These are phyloP conservation scores for Stratiomys singularior DNA, from an alignment of 2,888 invertebrate species.

Conservation along the genomic window DNA sequence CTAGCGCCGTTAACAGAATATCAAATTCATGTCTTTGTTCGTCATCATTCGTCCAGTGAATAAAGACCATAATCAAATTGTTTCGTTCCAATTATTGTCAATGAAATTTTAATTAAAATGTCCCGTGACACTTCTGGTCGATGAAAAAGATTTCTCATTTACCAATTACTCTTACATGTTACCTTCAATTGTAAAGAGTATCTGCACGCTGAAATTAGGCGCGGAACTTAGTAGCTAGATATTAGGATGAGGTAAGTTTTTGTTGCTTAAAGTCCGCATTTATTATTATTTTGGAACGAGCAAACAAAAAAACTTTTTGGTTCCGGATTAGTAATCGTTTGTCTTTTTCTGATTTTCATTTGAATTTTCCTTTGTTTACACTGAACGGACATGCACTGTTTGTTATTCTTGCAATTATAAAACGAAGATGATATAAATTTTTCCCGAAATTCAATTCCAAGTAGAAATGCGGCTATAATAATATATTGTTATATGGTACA, in stretches of 20 bases:
- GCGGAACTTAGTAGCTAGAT: too few relatives aligned
- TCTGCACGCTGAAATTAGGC: too few relatives aligned
- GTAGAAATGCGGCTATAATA: not conserved
- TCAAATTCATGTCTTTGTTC: conserved; percentile 32
- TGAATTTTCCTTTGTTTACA: conserved; percentile 42
- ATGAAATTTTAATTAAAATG: conserved; percentile 45
- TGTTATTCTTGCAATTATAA: conserved; percentile 28
- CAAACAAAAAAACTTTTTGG: not conserved
- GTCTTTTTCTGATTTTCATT: conserved; percentile 33
- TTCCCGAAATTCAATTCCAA: conserved; percentile 24
- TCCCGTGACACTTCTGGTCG: conserved; percentile 40
- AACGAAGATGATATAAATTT: conserved; percentile 28
- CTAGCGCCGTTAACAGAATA: not conserved
- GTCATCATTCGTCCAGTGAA: conserved; percentile 4
- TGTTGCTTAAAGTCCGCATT: not conserved
- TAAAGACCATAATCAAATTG: conserved; percentile 37
- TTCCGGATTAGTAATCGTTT: conserved; percentile 38
- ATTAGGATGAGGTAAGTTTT: too few relatives aligned
- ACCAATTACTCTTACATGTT: conserved; percentile 39
- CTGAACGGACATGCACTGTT: conserved; percentile 35
- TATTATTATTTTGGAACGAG: not conserved
- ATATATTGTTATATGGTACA: conserved; percentile 5
- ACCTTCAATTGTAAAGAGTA: not conserved
- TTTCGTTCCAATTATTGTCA: conserved; percentile 44
- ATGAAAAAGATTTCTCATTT: conserved; percentile 39